Conservation (phyloP, 1,140 invertebrate species). For the Ylistrum balloti region DNA sequence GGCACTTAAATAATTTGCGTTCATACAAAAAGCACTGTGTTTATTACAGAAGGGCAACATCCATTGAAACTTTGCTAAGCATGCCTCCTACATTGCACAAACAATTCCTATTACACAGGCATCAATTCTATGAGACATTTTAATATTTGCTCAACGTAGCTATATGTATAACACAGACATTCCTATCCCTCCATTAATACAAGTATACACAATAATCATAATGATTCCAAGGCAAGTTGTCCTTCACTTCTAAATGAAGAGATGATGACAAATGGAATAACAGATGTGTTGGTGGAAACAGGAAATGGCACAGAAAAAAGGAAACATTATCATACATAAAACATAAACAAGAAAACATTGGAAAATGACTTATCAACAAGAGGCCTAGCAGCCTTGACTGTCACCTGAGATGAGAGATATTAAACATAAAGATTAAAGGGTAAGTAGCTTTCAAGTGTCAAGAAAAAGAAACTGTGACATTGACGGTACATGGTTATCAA, state of each 20-base stretch:
- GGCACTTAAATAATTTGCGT: conserved; percentile 34
- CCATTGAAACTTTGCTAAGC: neutral
- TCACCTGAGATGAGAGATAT: no score
- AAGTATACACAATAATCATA: neutral
- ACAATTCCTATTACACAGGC: neutral
- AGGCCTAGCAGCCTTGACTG: no score
- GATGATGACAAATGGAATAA: neutral
- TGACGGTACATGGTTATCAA: no score
- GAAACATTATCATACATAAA: no score
- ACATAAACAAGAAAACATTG: no score
- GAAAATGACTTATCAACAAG: no score
- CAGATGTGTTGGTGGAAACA: neutral
- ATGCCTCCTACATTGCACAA: neutral
- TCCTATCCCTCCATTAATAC: neutral
- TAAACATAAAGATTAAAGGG: no score
- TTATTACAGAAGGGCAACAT: neutral
- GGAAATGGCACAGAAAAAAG: neutral
- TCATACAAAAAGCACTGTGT: neutral
- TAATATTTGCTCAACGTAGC: neutral
- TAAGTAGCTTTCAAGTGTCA: no score
- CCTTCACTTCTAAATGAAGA: neutral
- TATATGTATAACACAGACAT: neutral
- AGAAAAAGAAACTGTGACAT: no score
- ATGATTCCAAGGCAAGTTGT: no score
- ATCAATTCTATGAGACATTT: neutral